Percentiles rank a stretch among this genome's conserved stretches.
Conservation (phyloP, 2,888 invertebrate species). For the Pocota personata region DNA sequence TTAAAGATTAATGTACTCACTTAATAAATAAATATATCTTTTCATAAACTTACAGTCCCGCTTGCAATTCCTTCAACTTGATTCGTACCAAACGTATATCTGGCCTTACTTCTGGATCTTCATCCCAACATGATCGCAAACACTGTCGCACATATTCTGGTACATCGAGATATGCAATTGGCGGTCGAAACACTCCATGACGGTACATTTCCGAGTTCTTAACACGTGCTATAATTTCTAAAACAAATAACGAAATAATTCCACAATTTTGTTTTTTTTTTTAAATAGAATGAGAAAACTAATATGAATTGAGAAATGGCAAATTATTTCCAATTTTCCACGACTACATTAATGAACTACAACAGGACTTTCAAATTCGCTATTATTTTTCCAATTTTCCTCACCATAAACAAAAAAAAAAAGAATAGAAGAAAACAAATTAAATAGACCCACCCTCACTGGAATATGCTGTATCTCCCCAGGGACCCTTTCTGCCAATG, state of each 20-base stretch:
- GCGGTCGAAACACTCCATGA: slow-evolving; percentile 86
- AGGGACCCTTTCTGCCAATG: slow-evolving; percentile 90
- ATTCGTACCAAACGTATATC: slow-evolving; percentile 90
- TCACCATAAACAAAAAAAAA: not conserved
- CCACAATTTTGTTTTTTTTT: too few species aligned
- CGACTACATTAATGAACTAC: not conserved
- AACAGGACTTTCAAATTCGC: not conserved
- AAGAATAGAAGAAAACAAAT: not conserved
- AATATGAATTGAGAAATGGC: not conserved
- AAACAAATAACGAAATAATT: slow-evolving; percentile 5
- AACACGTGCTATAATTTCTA: slow-evolving; percentile 86
- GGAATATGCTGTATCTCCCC: slow-evolving; percentile 87
- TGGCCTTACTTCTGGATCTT: slow-evolving; percentile 88
- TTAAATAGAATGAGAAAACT: not conserved
- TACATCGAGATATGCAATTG: slow-evolving; percentile 86
- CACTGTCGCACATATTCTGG: slow-evolving; percentile 90
- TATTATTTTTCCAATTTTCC: slow-evolving; percentile 5
- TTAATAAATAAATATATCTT: too few species aligned
- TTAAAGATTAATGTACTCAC: too few species aligned
- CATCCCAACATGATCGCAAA: slow-evolving; percentile 91
- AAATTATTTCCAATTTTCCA: not conserved
- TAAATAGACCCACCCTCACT: slow-evolving; percentile 84
- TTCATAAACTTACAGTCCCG: slow-evolving; percentile 84
- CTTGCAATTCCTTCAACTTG: slow-evolving; percentile 91
- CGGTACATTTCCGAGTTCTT: slow-evolving; percentile 83